Conservation (phyloP, 2,888 invertebrate species). For the Ectropis crepuscularia region DNA sequence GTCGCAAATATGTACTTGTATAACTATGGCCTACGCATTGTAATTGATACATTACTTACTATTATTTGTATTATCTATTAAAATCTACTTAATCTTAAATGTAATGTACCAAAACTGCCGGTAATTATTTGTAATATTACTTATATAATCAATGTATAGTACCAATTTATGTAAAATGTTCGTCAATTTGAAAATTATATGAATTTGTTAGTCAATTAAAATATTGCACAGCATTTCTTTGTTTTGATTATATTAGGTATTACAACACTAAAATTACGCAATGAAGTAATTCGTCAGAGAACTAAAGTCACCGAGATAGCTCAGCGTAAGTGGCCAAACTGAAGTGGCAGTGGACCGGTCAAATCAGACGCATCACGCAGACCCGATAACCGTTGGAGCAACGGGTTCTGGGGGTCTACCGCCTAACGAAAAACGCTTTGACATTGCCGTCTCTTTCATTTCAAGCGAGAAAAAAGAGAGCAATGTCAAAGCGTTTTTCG, state of each 20-base stretch:
- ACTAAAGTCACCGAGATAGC: no score
- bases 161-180: slow-evolving; percentile 49
- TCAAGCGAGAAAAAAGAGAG: no score
- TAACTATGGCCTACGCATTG: slow-evolving; percentile 13
- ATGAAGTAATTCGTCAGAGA: no score
- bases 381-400: no score
- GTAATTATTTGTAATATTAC: slow-evolving; percentile 3
- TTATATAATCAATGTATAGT: slow-evolving; percentile 7
- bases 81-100: slow-evolving; percentile 12
- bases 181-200: slow-evolving; percentile 55
- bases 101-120: slow-evolving; percentile 33
- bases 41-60: not conserved
- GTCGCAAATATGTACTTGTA: not conserved
- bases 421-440: no score
- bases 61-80: not conserved
- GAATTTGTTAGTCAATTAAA: slow-evolving; percentile 77
- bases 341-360: no score
- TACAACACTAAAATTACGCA: no score
- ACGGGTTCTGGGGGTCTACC: no score
- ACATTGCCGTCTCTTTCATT: no score
- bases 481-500: no score
- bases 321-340: no score
- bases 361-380: no score
- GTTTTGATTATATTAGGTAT: slow-evolving; percentile 22
- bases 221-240: slow-evolving; percentile 60